Conservation (phyloP, 2,797 vertebrate genomes). For the Cyprinella venusta region DNA sequence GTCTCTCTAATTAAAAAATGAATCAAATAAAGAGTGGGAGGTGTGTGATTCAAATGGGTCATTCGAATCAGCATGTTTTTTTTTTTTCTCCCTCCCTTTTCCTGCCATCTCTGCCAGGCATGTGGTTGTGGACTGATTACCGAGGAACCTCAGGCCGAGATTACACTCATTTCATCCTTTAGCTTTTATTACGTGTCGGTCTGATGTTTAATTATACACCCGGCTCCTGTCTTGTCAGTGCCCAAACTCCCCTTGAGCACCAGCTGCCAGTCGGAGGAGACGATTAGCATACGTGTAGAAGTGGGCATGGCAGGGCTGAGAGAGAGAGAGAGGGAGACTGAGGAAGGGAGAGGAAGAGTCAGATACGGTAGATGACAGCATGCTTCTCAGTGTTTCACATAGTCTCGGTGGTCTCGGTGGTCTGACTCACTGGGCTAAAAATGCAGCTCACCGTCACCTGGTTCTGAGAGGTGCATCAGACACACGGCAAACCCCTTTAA, state of each 20-base stretch:
- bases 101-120: constrained; percentile 50
- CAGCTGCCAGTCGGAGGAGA: constrained; percentile 59
- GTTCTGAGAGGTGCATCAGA: constrained; percentile 57
- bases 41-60: constrained; percentile 75
- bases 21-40: constrained; percentile 73
- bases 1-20: constrained; percentile 78
- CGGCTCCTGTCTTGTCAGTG: constrained; percentile 64
- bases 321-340: constrained; percentile 1
- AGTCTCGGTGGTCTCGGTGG: constrained; percentile 61
- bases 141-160: constrained; percentile 69
- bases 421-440: constrained; percentile 67
- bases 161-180: constrained; percentile 69
- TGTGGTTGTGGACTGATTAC: constrained; percentile 68
- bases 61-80: constrained; percentile 64
- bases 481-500: background rate
- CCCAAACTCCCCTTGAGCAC: constrained; percentile 56
- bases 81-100: constrained; percentile 41
- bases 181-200: constrained; percentile 63
- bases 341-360: constrained; percentile 63
- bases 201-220: constrained; percentile 73
- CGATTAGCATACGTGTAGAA: constrained; percentile 72
- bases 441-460: constrained; percentile 62
- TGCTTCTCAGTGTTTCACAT: constrained; percentile 64
- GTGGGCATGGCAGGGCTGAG: constrained; percentile 43
- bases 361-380: constrained; percentile 68